phyloP scores from a whole-genome alignment of 1,140 invertebrate genomes.

The Procambarus virginalis region DNA sequence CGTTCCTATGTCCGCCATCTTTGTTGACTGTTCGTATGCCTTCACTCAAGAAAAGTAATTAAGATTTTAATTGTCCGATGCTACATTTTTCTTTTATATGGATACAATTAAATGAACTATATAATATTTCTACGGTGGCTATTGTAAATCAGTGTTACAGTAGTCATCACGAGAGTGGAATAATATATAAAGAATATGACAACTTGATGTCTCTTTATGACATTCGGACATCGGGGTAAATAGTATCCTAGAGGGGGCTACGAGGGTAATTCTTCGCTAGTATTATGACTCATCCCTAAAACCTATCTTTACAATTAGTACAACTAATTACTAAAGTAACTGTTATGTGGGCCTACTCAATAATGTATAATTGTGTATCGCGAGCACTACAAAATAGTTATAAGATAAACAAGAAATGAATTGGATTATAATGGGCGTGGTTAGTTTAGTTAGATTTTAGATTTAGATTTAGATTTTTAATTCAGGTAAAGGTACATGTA shows the following conservation, averaged over 20 bases:
- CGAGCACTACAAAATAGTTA: too few species aligned
- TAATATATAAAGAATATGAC: neutral
- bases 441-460: too few species aligned
- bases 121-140: neutral
- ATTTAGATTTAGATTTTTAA: too few species aligned
- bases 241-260: neutral
- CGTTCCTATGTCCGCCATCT: constrained; percentile 58
- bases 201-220: neutral
- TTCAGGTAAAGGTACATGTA: too few species aligned
- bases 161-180: too few species aligned
- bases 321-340: too few species aligned
- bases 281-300: too few species aligned
- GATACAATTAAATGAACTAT: neutral
- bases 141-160: neutral
- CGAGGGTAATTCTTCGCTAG: neutral
- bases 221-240: neutral
- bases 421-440: too few species aligned
- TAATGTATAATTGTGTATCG: too few species aligned
- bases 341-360: too few species aligned
- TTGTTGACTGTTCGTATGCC: constrained; percentile 29
- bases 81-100: neutral
- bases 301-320: too few species aligned
- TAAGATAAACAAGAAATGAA: too few species aligned
- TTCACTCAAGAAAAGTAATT: neutral
- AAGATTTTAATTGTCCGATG: neutral